Percentiles rank a stretch among this genome's conserved stretches.
phyloP scores from a whole-genome alignment of 2,113 vertebrate genomes.

The Etia nguti region DNA sequence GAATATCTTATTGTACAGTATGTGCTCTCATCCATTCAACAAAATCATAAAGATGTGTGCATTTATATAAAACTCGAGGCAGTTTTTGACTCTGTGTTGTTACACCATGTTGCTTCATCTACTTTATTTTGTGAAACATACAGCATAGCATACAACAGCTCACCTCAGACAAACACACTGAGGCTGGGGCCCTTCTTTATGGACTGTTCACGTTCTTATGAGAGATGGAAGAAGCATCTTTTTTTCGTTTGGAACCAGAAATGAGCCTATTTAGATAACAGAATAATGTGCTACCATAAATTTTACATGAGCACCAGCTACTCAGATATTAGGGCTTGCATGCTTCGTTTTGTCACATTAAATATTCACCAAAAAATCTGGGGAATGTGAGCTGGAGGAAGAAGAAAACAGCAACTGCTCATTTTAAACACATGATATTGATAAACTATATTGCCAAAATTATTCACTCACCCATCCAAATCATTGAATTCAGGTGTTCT shows the following conservation, averaged over 20 bases:
- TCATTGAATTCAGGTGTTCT: background rate
- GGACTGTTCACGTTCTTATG: background rate
- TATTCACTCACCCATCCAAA: background rate
- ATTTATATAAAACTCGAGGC: background rate
- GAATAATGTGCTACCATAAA: background rate
- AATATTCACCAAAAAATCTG: background rate
- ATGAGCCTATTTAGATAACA: background rate
- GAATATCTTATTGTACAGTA: background rate
- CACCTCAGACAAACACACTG: background rate
- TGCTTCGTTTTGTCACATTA: background rate
- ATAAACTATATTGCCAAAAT: background rate
- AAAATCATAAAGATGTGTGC: background rate
- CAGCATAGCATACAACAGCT: background rate
- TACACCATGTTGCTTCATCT: background rate
- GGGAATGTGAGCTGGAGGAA: background rate
- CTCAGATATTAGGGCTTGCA: background rate
- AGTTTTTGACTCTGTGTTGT: background rate
- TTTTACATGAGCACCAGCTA: background rate
- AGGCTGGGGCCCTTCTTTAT: background rate
- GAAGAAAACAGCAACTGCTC: background rate
- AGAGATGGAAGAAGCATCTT: background rate
- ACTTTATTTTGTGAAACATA: background rate
- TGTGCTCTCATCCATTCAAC: background rate
- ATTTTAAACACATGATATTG: background rate
- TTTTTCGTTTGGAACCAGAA: background rate